Percentiles rank a stretch among this genome's conserved stretches.
Evolutionary conservation across 2,888 invertebrate genomes (phyloP).

Genomic region (Aporophyla lueneburgensis): DNA sequence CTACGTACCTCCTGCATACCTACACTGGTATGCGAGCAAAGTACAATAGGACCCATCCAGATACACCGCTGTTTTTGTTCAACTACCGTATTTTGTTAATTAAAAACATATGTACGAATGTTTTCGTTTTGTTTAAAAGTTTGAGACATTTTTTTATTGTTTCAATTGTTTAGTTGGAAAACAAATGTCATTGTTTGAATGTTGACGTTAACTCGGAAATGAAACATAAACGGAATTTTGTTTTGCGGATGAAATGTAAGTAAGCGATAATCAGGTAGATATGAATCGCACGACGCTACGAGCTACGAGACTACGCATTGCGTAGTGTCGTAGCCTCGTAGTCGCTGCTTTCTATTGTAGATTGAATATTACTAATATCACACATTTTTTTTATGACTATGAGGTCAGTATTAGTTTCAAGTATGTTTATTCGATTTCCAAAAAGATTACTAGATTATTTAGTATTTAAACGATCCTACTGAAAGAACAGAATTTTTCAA

Average conservation of each 20-base stretch:
- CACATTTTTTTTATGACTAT: not conserved
- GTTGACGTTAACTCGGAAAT: constrained; percentile 11
- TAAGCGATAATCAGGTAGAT: constrained; percentile 22
- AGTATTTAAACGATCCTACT: no score
- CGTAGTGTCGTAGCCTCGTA: no score
- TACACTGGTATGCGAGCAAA: constrained; percentile 42
- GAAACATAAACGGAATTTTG: constrained; percentile 11
- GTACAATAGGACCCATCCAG: constrained; percentile 43
- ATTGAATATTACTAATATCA: not conserved
- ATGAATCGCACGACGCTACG: constrained; percentile 18
- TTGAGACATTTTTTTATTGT: constrained; percentile 27
- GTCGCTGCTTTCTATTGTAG: not conserved
- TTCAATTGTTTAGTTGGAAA: constrained; percentile 22
- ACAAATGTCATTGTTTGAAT: constrained; percentile 27
- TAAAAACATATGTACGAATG: constrained; percentile 38
- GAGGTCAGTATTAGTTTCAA: not conserved
- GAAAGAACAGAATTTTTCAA: not conserved
- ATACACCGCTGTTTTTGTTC: constrained; percentile 47
- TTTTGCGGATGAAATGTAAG: constrained; percentile 24
- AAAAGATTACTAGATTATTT: not conserved
- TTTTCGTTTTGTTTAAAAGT: constrained; percentile 42
- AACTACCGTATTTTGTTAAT: constrained; percentile 59
- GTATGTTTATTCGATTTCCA: not conserved
- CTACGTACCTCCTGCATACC: constrained; percentile 32
- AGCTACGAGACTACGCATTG: constrained; percentile 21